Base-by-base conservation (phyloP, 2,113 vertebrate species). In the Nettapus auritus region DNA sequence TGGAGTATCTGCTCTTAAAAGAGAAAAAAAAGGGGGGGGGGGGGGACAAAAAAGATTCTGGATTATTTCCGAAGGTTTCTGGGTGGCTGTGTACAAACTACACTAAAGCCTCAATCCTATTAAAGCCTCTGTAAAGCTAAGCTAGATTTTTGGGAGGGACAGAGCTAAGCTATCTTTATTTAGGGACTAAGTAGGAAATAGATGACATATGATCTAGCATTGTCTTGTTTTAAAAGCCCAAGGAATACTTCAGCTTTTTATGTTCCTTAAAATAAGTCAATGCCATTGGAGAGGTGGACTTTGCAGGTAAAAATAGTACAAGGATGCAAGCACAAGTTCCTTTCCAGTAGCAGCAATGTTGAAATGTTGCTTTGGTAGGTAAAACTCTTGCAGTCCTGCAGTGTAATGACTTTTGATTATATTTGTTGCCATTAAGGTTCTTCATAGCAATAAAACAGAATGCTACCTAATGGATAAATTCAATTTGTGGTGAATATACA, bases 261-360 rank as follows among this genome's bases (percentile, higher is more conserved):
- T 69, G 53, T 63, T 62, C 22, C 57, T 68, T 75, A 75, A 96
- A 89, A 81, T 91, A 91, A 75, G 69, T 57, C 73, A 42, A 0
- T 94, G 52, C 60, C 11, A 12, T 33, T 88, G 76, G 38, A 81
- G 69, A 90, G 31, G 16, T 53, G 82, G 86, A 82, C 46, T 92
- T 42, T 11, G 26, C 34, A 77, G 64, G 73, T 95, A 90, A 91
- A 96, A 95, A 95, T 81, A 94, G 62, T 63, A 25, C 33, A 91
- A 34, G 9, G 56, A 64, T 88, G 71, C 53, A 81, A 36, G 34
- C 6, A 2, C 34, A 52, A 53, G 56, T 34, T 75, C 36, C 29
- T 71, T 69, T 48, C 17, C 63, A 31, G n/a, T 92, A 86, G 55
- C 18, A 36, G 48, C 12, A 3, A 20, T 81, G 52, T 36, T 79